These are phyloP conservation scores for Eustalomyia histrio DNA, from an alignment of 2,888 invertebrate species.

Conservation along the genomic window DNA sequence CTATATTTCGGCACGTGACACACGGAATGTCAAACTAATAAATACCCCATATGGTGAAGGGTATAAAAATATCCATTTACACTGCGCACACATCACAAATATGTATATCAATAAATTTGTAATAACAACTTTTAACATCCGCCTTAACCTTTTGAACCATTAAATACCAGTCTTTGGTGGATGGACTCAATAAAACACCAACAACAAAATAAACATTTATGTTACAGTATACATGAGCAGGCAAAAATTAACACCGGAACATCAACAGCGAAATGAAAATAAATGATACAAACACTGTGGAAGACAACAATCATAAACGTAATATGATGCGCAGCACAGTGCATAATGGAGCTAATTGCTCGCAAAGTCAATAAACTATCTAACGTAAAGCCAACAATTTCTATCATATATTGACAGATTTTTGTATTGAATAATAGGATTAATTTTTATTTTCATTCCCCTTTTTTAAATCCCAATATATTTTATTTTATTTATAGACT, in stretches of 20 bases:
- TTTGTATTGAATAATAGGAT: too few species aligned
- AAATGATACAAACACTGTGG: conserved; percentile 17
- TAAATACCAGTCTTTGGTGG: conserved; percentile 27
- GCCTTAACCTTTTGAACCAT: conserved; percentile 49
- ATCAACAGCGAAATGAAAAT: conserved; percentile 15
- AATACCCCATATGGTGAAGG: too few species aligned
- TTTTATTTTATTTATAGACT: too few species aligned
- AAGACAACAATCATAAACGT: conserved; percentile 52
- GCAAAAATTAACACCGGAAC: conserved; percentile 40
- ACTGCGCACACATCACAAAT: conserved; percentile 4
- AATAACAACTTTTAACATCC: conserved; percentile 48
- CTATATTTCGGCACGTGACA: too few species aligned
- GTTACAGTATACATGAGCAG: conserved; percentile 23
- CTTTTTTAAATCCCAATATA: too few species aligned
- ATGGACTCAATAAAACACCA: neutral
- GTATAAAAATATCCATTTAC: too few species aligned
- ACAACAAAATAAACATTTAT: conserved; percentile 35
- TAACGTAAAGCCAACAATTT: too few species aligned
- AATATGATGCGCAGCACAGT: conserved; percentile 15
- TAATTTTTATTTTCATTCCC: too few species aligned
- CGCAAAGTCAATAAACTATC: neutral
- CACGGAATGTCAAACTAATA: too few species aligned
- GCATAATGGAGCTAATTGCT: neutral
- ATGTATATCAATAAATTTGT: conserved; percentile 57
- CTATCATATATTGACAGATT: too few species aligned